These are phyloP conservation scores for Spinus olivaceus DNA, from an alignment of 2,797 vertebrate species.

Conservation along the genomic window DNA sequence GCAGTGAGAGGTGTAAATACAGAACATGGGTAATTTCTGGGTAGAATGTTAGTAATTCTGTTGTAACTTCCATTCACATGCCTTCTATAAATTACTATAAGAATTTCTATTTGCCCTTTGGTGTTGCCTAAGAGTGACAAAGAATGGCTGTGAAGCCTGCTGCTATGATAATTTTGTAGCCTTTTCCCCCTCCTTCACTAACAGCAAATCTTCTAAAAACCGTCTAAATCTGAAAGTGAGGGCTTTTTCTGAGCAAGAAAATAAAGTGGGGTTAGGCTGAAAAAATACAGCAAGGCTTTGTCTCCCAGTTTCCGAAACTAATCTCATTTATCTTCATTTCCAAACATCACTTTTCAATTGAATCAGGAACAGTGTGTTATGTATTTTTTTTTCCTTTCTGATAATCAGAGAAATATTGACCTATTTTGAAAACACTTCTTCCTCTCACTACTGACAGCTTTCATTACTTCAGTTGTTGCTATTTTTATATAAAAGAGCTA, in stretches of 20 bases:
- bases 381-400: not conserved
- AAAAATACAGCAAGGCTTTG: not conserved
- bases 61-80: not conserved
- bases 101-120: not conserved
- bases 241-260: not conserved
- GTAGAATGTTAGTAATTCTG: not conserved
- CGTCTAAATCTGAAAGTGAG: not conserved
- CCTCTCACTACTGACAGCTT: not conserved
- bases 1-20: not conserved
- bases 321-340: slow-evolving; percentile 18
- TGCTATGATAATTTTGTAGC: not conserved
- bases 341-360: not conserved
- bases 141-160: not conserved
- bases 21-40: not conserved
- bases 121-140: not conserved
- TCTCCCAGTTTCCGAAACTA: not conserved
- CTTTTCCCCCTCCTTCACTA: not conserved
- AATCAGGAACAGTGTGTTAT: not conserved
- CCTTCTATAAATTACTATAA: not conserved
- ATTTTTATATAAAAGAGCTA: not conserved
- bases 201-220: not conserved
- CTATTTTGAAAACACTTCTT: not conserved
- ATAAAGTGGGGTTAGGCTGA: not conserved
- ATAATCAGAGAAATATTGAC: not conserved
- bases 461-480: not conserved